phyloP scores from a whole-genome alignment of 1,140 invertebrate species.

The Planococcus citri region DNA sequence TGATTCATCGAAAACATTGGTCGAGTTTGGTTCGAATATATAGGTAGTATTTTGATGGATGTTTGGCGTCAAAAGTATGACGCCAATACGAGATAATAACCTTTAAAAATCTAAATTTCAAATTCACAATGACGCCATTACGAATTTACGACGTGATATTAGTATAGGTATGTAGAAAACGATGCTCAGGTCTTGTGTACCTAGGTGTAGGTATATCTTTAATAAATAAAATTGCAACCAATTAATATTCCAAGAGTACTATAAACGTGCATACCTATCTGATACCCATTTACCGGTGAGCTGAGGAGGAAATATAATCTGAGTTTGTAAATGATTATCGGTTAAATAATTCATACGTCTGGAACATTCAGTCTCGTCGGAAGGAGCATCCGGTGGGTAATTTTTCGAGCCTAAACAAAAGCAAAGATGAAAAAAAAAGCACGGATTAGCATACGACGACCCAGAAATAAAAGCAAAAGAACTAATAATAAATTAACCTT shows the following conservation, averaged over 20 bases:
- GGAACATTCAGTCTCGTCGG: background rate
- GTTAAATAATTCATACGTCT: background rate
- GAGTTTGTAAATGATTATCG: background rate
- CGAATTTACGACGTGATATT: no score
- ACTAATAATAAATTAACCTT: constrained; percentile 1
- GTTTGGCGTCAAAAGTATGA: background rate
- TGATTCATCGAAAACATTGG: no score
- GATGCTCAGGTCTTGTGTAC: no score
- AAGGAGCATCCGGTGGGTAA: background rate
- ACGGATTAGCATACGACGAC: no score
- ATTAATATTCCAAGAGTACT: background rate
- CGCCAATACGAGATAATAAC: background rate
- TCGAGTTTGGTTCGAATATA: no score
- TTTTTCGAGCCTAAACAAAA: background rate
- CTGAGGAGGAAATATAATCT: background rate
- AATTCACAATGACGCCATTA: background rate
- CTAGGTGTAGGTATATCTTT: no score
- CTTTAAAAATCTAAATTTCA: background rate
- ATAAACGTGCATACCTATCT: background rate
- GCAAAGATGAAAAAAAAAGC: background rate
- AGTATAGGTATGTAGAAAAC: no score
- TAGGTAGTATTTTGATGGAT: no score
- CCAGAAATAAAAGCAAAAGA: background rate
- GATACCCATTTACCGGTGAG: background rate
- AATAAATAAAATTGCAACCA: no score